Conservation (phyloP, 2,888 invertebrate genomes). For the Thysanoteuthis rhombus region DNA sequence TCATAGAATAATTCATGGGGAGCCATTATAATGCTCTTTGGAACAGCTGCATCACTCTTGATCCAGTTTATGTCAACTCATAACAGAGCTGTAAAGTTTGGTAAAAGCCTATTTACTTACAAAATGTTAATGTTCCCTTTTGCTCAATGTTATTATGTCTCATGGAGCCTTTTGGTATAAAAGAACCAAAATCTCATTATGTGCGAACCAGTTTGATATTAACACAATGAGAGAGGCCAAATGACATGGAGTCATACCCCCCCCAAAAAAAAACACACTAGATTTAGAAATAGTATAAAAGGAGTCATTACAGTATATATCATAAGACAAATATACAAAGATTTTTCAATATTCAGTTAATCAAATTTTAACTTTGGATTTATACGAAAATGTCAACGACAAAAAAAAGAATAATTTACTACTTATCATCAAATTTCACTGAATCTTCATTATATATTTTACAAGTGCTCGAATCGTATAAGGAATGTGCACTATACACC, state of each 20-base stretch:
- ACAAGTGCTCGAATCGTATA: too few species aligned
- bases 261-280: too few species aligned
- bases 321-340: too few species aligned
- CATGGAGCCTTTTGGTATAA: not conserved
- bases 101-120: not conserved
- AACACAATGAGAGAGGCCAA: not conserved
- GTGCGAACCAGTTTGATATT: not conserved
- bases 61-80: not conserved
- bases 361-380: too few species aligned
- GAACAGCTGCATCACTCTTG: not conserved
- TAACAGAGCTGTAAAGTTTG: not conserved
- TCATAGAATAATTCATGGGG: not conserved
- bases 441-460: too few species aligned
- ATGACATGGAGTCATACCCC: not conserved
- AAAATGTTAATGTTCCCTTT: not conserved
- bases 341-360: too few species aligned
- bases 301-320: not conserved
- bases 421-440: too few species aligned
- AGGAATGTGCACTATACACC: too few species aligned
- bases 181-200: not conserved
- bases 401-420: too few species aligned
- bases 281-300: too few species aligned
- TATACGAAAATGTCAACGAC: too few species aligned
- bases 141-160: not conserved
- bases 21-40: not conserved